Evolutionary conservation across 2,888 invertebrate genomes (phyloP), one percentile per base, ranked within the genome.

Genomic region (Sicus ferrugineus): DNA sequence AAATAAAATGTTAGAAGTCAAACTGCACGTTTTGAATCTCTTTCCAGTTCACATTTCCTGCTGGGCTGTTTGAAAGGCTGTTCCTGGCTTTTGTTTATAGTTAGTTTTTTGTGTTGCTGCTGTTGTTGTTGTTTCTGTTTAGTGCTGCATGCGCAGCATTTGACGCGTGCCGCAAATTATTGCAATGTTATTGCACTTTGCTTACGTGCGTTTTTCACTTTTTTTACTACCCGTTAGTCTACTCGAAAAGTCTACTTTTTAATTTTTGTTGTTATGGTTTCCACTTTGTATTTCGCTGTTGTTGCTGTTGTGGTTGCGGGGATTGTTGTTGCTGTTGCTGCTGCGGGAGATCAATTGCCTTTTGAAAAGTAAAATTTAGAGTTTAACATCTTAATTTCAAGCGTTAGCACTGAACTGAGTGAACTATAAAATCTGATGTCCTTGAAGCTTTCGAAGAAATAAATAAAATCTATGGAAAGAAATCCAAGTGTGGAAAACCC

Each of bases 81-180:
- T 16, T 6, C 3, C 7, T 23, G 19, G 5, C 26, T 7, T 11
- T 23, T 14, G 3, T 38, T 19, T 26, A 61, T n/a, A n/a, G n/a
- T n/a, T n/a, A n/a, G 23, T 14, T 64, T n/a, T n/a, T n/a, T n/a
- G n/a, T n/a, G 9, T 52, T 50, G 11, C 21, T n/a, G 42, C 34
- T 28, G 56, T 11, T 21, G 46, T 54, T 23, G 4, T 54, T 54
- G 26, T 54, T 54, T 6, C 16, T 42, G 38, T 28, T 14, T 23
- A 23, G 1, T 65, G 23, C 6, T 66, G 48, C 52, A 52, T 52
- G 48, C 23, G 31, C 67, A 28, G 70, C 71, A 73, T 72, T 73
- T 73, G 75, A 74, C 76, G 74, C 75, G 76, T 76, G 76, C 76
- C 72, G 71, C 75, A 73, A 74, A 74, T 75, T 74, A 75, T 70